phyloP scores from a whole-genome alignment of 2,113 vertebrate species.

The Pluvialis apricaria region DNA sequence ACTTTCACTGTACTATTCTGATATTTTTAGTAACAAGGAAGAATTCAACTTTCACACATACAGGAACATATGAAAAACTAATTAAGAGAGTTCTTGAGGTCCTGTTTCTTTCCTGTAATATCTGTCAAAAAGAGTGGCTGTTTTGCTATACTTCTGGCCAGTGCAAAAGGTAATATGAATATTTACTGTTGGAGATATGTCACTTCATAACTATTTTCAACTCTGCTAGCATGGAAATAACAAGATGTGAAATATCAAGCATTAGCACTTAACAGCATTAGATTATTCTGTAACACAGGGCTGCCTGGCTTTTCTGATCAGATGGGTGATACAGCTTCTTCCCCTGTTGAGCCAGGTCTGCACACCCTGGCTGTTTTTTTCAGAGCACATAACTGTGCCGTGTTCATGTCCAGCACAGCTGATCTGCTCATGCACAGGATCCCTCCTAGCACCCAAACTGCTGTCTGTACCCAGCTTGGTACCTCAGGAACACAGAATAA shows the following conservation, averaged over 20 bases:
- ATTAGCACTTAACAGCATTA: conserved; percentile 14
- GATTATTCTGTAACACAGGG: conserved; percentile 21
- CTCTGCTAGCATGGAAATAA: conserved; percentile 10
- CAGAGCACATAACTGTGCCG: neutral
- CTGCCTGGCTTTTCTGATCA: neutral
- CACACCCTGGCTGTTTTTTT: neutral
- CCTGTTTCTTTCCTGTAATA: neutral
- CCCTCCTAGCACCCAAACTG: neutral
- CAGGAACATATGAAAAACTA: conserved; percentile 29
- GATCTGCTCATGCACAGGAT: neutral
- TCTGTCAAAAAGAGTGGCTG: conserved; percentile 4
- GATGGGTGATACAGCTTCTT: neutral
- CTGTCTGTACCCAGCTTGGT: neutral
- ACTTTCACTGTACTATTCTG: neutral
- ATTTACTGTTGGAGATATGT: conserved; percentile 29
- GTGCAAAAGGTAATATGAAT: neutral
- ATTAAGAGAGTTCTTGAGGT: neutral
- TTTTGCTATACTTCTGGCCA: neutral
- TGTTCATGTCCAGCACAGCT: neutral
- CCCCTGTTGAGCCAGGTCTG: neutral
- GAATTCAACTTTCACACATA: conserved; percentile 56
- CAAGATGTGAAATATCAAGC: neutral
- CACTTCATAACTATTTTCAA: conserved; percentile 37
- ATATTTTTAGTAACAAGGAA: conserved; percentile 9
- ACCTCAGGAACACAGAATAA: neutral